These are phyloP conservation scores for Drosophila mimetica DNA, from an alignment of 2,888 invertebrate genomes.

Conservation along the genomic window DNA sequence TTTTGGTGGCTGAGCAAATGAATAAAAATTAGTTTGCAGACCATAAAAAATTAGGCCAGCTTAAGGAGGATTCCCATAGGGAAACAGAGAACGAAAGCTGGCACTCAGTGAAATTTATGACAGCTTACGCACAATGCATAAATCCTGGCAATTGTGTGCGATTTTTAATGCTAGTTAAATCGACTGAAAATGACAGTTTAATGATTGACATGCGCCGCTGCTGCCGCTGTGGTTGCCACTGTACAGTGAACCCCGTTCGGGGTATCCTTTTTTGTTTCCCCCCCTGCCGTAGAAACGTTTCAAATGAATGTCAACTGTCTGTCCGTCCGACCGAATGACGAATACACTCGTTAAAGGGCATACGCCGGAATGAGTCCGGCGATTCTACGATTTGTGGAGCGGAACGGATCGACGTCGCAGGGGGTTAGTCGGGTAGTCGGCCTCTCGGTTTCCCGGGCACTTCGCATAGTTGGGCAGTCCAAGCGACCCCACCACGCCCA, in stretches of 20 bases:
- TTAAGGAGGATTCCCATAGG: constrained; percentile 46
- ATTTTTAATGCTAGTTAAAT: constrained; percentile 81
- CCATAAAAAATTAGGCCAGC: constrained; percentile 76
- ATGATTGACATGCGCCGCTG: constrained; percentile 75
- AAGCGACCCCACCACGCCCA: constrained; percentile 65
- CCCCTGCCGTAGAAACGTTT: constrained; percentile 60
- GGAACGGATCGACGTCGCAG: constrained; percentile 51
- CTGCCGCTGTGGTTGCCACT: constrained; percentile 23
- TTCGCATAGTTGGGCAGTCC: constrained; percentile 56
- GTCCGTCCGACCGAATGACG: constrained; percentile 74
- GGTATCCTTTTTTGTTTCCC: constrained; percentile 29
- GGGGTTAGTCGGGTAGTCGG: constrained; percentile 28
- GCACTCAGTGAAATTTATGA: constrained; percentile 71
- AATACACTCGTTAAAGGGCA: constrained; percentile 78
- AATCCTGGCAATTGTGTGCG: constrained; percentile 79
- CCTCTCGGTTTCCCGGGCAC: constrained; percentile 16
- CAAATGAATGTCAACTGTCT: constrained; percentile 75
- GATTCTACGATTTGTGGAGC: constrained; percentile 63
- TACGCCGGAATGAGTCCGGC: constrained; percentile 69
- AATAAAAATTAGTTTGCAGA: constrained; percentile 79
- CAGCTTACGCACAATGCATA: constrained; percentile 76
- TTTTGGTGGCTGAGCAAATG: constrained; percentile 54
- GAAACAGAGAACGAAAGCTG: constrained; percentile 19
- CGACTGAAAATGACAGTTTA: constrained; percentile 82
- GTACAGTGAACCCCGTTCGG: constrained; percentile 42